Conservation (phyloP, 1,140 invertebrate species). For the Drosophila nigrodunni region DNA sequence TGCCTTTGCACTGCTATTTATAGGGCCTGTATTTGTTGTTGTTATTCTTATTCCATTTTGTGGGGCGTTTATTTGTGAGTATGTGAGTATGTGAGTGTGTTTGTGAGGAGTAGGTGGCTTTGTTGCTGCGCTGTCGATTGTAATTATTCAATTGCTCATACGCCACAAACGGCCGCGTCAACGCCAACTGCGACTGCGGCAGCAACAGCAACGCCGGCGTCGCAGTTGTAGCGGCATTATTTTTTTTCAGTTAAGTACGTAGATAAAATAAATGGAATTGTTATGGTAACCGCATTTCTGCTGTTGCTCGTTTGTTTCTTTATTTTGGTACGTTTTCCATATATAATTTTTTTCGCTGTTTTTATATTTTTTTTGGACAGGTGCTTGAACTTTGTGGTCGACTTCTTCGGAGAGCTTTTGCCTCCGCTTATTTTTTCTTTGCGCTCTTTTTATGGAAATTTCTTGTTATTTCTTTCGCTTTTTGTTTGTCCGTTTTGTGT, state of each 20-base stretch:
- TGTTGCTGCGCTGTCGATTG: constrained; percentile 50
- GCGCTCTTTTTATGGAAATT: constrained; percentile 50
- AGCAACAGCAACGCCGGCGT: constrained; percentile 5
- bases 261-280: constrained; percentile 78
- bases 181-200: constrained; percentile 1
- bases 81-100: constrained; percentile 39
- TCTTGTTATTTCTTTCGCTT: constrained; percentile 50
- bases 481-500: background rate
- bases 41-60: constrained; percentile 47
- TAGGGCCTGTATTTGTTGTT: constrained; percentile 42
- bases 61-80: constrained; percentile 34
- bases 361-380: constrained; percentile 67
- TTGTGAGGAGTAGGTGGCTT: constrained; percentile 23
- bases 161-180: constrained; percentile 42
- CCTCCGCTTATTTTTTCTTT: background rate
- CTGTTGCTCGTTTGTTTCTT: constrained; percentile 43
- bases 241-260: constrained; percentile 59
- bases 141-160: constrained; percentile 83
- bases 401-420: constrained; percentile 53
- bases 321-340: constrained; percentile 31
- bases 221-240: constrained; percentile 42
- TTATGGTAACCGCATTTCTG: constrained; percentile 64
- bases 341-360: constrained; percentile 18
- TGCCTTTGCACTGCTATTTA: constrained; percentile 42
- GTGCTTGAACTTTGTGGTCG: constrained; percentile 71